Evolutionary conservation across 2,113 vertebrate species (phyloP), one percentile per base, ranked within the genome.

Genomic region (Panthera uncia): DNA sequence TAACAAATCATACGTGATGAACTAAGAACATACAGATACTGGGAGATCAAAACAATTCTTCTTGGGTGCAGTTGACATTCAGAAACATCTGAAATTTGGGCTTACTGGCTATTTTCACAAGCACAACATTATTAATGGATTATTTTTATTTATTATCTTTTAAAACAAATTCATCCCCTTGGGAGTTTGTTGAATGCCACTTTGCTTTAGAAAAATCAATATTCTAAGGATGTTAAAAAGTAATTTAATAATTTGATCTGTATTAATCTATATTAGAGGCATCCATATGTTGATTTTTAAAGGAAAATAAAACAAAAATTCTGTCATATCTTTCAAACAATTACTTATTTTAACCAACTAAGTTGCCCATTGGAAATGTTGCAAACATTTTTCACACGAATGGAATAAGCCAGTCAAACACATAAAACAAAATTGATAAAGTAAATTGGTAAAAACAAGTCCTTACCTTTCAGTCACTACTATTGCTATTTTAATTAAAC

Each of bases 261-360:
- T 74, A 89, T 71, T 92, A 96, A 80, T 74, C 4, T 84, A 3
- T 71, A 9, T 73, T 82, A 84, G 23, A 82, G 57, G 2, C 2
- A 65, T 73, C 15, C 7, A 63, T 3, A 48, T 48, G 16, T 52
- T 90, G 31, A 33, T 69, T 82, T 91, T 36, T 7, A 57, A 61
- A 81, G 86, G 79, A 86, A 93, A 79, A 93, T 8, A 68, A 45
- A 95, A 55, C 38, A 66, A 87, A 90, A 81, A 55, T 19, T 81
- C 14, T 65, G 3, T 71, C 4, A 12, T 71, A n/a, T 52, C 23
- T 91, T 82, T 4, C 38, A 57, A 90, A 90, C 19, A 76, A 50
- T 9, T 68, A 31, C 21, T 55, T 88, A 57, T 52, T 87, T 93
- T 87, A 79, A 55, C 0, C 19, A 95, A 82, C 1, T 73, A 50